Percentiles rank a stretch among this genome's conserved stretches.
These are phyloP conservation scores for Enoplosus armatus DNA, from an alignment of 2,797 vertebrate genomes.

Conservation along the genomic window DNA sequence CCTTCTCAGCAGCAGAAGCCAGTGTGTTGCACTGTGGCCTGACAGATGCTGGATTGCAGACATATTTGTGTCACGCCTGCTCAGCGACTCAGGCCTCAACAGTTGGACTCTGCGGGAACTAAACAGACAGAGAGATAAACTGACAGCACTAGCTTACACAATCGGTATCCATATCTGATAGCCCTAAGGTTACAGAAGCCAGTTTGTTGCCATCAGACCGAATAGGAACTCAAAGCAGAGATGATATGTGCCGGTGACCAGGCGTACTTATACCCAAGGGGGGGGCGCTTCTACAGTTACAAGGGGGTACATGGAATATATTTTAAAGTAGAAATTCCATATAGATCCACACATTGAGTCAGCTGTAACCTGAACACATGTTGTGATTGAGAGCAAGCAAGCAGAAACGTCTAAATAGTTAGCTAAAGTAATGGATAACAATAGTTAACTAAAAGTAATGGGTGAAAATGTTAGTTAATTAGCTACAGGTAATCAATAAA, in stretches of 20 bases:
- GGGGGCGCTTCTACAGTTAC: background rate
- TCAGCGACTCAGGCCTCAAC: conserved; percentile 54
- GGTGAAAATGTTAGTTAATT: background rate
- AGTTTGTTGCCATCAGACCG: conserved; percentile 5
- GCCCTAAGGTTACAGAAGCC: background rate
- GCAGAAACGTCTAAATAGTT: background rate
- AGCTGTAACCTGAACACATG: background rate
- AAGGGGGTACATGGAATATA: background rate
- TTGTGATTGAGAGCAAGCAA: background rate
- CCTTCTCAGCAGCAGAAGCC: conserved; percentile 31
- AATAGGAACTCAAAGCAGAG: background rate
- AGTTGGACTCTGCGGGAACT: conserved; percentile 39
- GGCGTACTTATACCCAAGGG: background rate
- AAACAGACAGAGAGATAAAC: conserved; percentile 26
- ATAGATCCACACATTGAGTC: background rate
- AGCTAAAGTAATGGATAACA: background rate
- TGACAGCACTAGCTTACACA: background rate
- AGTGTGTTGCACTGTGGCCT: conserved; percentile 29
- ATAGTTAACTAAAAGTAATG: background rate
- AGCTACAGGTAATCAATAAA: background rate
- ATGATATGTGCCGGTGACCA: background rate
- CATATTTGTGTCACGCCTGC: conserved; percentile 60
- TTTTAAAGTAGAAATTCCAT: background rate
- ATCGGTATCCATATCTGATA: conserved; percentile 15
- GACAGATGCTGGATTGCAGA: conserved; percentile 71